A percentile compares a stretch with the other conserved stretches of the same genome.
Conservation (phyloP, 2,888 invertebrate genomes). For the Aspidiotus destructor region DNA sequence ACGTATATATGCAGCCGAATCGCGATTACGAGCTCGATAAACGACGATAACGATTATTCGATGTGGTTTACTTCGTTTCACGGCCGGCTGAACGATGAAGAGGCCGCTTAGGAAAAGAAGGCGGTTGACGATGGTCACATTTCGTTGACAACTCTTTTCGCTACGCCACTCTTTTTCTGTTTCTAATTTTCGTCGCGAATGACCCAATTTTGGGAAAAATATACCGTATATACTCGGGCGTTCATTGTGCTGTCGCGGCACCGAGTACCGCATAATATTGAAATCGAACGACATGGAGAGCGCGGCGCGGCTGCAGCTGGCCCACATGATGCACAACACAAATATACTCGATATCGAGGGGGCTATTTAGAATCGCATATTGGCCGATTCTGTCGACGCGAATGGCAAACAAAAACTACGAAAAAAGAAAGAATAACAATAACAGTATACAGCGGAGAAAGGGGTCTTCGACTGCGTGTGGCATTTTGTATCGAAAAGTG, state of each 20-base stretch:
- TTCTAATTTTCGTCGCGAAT: background rate
- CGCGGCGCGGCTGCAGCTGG: background rate
- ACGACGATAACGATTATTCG: background rate
- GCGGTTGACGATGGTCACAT: too few species aligned
- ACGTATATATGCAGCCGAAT: background rate
- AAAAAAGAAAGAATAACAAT: background rate
- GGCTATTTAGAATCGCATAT: constrained; percentile 4
- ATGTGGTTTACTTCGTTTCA: constrained; percentile 4
- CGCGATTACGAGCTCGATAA: background rate
- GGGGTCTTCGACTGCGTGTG: background rate
- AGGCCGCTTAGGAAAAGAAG: background rate
- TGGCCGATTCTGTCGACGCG: background rate
- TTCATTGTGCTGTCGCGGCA: too few species aligned
- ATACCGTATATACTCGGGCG: too few species aligned
- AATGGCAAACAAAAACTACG: background rate
- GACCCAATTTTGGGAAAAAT: background rate
- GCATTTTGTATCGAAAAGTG: background rate
- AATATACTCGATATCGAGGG: background rate
- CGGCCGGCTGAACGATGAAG: background rate
- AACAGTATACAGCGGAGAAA: background rate
- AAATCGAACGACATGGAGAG: background rate
- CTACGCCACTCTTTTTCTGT: background rate
- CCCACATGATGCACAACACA: background rate
- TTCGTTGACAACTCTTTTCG: constrained; percentile 1
- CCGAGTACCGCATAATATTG: background rate